Evolutionary conservation across 2,797 vertebrate species (phyloP), one percentile per base, ranked within the genome.

Genomic region (Nyctalus aviator): DNA sequence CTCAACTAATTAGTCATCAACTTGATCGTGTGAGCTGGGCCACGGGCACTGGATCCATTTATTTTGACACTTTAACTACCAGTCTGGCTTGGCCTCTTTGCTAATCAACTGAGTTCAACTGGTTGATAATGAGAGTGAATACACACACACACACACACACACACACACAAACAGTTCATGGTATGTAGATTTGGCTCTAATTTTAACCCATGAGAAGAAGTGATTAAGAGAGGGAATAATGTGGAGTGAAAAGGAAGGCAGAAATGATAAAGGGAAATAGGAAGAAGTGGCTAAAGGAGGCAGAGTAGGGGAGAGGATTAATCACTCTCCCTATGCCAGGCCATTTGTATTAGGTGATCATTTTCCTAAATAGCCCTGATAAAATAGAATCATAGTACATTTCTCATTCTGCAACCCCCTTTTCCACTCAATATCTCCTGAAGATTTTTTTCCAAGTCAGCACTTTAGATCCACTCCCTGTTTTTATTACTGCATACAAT

Each of bases 51-150:
- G 35, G 46, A 93, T 46, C 53, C 86, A 77, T 88, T 96, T 92
- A 68, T 95, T 93, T 53, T 92, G 94, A 95, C 88, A 93, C n/a
- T 92, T 88, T 88, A 85, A 92, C 92, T 85, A 93, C 78, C 88
- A 86, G 71, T 76, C 95, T 94, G 83, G 76, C 76, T 93, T 62
- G 84, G 77, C 79, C 81, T 37, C 30, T 41, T 57, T 86, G 93
- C 37, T 87, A 68, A 86, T 96, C 86, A 87, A 81, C 32, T 75
- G 78, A 93, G 73, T 87, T 91, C 91, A 89, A 91, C 57, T 17
- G 7, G 37, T 55, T 95, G 93, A 72, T 93, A 93, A 93, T 88
- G 82, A 95, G 27, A 23, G 71, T 66, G 94, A 96, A 96, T 11
- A 62, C 27, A 62, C 57, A 59, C 25, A 59, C 23, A 59, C 57